Percentiles rank a stretch among this genome's conserved stretches.
phyloP scores from a whole-genome alignment of 2,888 invertebrate genomes.

The Chelonus formosanus region DNA sequence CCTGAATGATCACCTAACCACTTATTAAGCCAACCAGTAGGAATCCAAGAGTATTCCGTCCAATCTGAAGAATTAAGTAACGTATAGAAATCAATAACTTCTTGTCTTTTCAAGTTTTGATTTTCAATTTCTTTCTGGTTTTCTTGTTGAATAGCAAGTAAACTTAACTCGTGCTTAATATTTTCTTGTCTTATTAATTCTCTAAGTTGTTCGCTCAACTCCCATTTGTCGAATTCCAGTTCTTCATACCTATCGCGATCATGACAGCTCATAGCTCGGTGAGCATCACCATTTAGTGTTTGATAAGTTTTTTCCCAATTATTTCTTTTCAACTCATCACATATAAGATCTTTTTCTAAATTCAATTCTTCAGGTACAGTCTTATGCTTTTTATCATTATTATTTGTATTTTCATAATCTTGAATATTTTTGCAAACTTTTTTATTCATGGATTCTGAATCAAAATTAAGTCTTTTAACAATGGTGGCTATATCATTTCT shows the following conservation, averaged over 20 bases:
- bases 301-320: slow-evolving; percentile 47
- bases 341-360: too few relatives aligned
- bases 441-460: too few relatives aligned
- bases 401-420: too few relatives aligned
- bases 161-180: slow-evolving; percentile 56
- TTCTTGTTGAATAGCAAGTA: slow-evolving; percentile 58
- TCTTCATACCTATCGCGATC: slow-evolving; percentile 58
- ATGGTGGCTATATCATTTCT: not conserved
- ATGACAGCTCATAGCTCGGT: slow-evolving; percentile 59
- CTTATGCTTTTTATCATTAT: not conserved
- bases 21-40: slow-evolving; percentile 67
- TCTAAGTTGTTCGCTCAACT: slow-evolving; percentile 55
- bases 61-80: slow-evolving; percentile 48
- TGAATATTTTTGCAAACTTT: slow-evolving; percentile 24
- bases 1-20: slow-evolving; percentile 64
- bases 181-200: slow-evolving; percentile 59
- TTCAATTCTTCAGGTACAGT: not conserved
- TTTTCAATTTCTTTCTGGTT: slow-evolving; percentile 61
- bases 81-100: slow-evolving; percentile 58
- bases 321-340: slow-evolving; percentile 17
- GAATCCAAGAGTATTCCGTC: slow-evolving; percentile 66
- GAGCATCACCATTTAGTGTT: slow-evolving; percentile 56
- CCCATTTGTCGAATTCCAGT: slow-evolving; percentile 60
- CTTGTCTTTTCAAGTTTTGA: slow-evolving; percentile 58
- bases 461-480: too few relatives aligned